phyloP scores from a whole-genome alignment of 2,888 invertebrate species.

The Synergus japonicus region DNA sequence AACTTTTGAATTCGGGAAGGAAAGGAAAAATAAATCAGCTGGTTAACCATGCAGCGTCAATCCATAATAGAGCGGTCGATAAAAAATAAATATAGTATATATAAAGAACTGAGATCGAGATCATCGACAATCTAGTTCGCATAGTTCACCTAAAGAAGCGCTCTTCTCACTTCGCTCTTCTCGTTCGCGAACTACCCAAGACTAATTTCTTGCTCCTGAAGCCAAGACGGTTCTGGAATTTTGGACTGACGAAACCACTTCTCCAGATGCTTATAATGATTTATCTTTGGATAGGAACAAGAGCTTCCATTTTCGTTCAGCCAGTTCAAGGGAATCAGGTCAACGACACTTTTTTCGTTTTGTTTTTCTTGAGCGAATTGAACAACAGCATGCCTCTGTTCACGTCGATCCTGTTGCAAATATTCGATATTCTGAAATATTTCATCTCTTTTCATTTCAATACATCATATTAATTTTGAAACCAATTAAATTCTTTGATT shows the following conservation, averaged over 20 bases:
- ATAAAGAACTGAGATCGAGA: too few species aligned
- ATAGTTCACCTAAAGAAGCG: too few species aligned
- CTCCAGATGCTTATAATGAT: neutral
- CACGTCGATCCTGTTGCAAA: neutral
- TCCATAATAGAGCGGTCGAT: too few species aligned
- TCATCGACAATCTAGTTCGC: too few species aligned
- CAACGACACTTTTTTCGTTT: neutral
- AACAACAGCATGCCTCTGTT: neutral
- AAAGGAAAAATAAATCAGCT: too few species aligned
- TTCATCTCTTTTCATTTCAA: neutral
- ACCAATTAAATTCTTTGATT: too few species aligned
- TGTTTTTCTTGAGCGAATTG: neutral
- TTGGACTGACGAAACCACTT: neutral
- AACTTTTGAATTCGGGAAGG: too few species aligned
- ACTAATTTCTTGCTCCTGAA: neutral
- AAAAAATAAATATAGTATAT: too few species aligned
- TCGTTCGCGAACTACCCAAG: too few species aligned
- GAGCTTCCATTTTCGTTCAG: neutral
- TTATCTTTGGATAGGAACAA: neutral
- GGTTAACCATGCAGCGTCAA: too few species aligned
- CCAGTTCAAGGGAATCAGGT: slow-evolving; percentile 1
- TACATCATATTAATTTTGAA: too few species aligned
- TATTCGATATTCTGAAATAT: neutral
- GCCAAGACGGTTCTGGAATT: neutral
- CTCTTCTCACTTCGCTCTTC: too few species aligned